Evolutionary conservation across 2,113 vertebrate species (phyloP).

Genomic region (Rhabdornis inornatus): DNA sequence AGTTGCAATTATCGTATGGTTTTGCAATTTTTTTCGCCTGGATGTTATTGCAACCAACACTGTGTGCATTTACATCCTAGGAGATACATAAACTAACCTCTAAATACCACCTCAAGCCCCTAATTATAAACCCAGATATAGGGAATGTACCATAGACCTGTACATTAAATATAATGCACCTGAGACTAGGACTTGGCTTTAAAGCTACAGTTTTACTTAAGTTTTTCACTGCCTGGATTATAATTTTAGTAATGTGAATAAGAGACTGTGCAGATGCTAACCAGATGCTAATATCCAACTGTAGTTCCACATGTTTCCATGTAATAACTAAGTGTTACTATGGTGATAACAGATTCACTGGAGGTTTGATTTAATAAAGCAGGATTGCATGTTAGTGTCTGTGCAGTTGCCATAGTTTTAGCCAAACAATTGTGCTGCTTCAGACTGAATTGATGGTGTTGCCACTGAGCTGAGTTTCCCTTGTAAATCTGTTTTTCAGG

Average conservation of each 20-base stretch:
- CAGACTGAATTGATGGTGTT: constrained; percentile 39
- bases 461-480: constrained; percentile 35
- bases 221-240: constrained; percentile 40
- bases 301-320: constrained; percentile 66
- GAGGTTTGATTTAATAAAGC: constrained; percentile 69
- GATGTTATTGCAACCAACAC: not conserved
- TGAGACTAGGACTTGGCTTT: constrained; percentile 46
- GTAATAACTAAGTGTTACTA: constrained; percentile 73
- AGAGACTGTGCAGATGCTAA: constrained; percentile 66
- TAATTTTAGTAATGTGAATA: constrained; percentile 49
- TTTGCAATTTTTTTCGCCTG: not conserved
- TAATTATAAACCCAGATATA: constrained; percentile 34
- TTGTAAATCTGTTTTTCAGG: constrained; percentile 21
- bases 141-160: not conserved
- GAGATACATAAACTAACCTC: constrained; percentile 33
- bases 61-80: constrained; percentile 26
- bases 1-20: not conserved
- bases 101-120: not conserved
- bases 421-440: constrained; percentile 59
- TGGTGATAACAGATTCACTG: constrained; percentile 72
- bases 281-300: constrained; percentile 69
- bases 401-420: constrained; percentile 64
- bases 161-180: constrained; percentile 28
- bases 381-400: constrained; percentile 59
- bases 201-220: not conserved